Base-by-base conservation (phyloP, 2,888 invertebrate species). In the Metellina segmentata region DNA sequence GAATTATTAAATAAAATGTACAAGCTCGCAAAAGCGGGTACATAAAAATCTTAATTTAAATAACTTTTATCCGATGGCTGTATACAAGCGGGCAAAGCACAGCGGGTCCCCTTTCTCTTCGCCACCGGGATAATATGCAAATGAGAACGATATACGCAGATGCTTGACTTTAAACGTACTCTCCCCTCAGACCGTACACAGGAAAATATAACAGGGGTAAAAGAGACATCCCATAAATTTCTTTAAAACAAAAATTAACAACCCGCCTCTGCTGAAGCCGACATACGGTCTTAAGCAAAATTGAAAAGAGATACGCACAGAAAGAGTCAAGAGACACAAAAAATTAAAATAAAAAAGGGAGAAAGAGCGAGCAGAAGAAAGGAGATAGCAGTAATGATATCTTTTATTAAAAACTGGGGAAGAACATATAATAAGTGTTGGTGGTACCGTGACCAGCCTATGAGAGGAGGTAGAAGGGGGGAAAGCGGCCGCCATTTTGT, bases 211-310 rank as follows among this genome's bases (percentile, higher is more conserved):
- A 85, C 86, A 89, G 71, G 48, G 61, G 51, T 11, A 75, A 71
- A 53, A 19, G 49, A 69, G 92, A 92, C 85, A 92, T 89, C 85
- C 92, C 92, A 92, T 89, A 92, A 92, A 92, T 92, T 89, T 92
- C 92, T 92, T 89, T 89, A 92, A 92, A 92, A 92, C 92, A 86
- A 86, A 92, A 89, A 92, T 91, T 91, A 91, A 87, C 87, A 87
- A 91, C 82, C 86, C 69, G 20, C 70, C 79, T 70, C 19, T 70
- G 72, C 72, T 87, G 49, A 53, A 81, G 74, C 74, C 71, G 53
- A 75, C 88, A 72, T 74, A 72, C 20, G 53, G 74, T 74, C 74
- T 20, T 20, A 11, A 61, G 61, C 61, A 61, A 61, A 61, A 61
- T 61, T 61, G 61, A 61, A 61, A 61, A 61, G 61, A 61, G 61